Conservation (phyloP, 1,140 invertebrate genomes). For the Drosophila guanche region DNA sequence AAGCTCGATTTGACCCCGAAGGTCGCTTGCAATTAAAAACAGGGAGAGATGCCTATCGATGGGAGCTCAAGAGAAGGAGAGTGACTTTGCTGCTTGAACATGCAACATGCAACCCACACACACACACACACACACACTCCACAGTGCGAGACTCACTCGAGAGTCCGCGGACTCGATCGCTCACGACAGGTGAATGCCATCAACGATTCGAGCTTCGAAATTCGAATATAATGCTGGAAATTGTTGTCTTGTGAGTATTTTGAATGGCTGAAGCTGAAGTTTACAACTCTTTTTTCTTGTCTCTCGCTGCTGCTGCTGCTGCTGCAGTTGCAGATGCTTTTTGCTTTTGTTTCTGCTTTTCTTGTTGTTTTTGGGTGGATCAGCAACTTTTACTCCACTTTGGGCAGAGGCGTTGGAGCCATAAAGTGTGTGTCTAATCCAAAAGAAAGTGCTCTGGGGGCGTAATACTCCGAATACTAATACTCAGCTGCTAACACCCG, state of each 20-base stretch:
- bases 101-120: slow-evolving; percentile 46
- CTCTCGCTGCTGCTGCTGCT: too few relatives aligned
- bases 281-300: slow-evolving; percentile 7
- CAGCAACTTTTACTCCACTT: slow-evolving; percentile 54
- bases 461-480: background rate
- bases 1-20: slow-evolving; percentile 43
- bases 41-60: background rate
- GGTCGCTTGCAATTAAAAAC: slow-evolving; percentile 41
- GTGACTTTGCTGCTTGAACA: slow-evolving; percentile 28
- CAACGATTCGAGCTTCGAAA: slow-evolving; percentile 32
- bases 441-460: slow-evolving; percentile 53
- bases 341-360: slow-evolving; percentile 13
- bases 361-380: slow-evolving; percentile 39
- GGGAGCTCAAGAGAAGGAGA: background rate
- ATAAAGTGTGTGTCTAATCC: slow-evolving; percentile 24
- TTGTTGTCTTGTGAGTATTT: slow-evolving; percentile 25
- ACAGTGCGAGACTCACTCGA: too few relatives aligned
- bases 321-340: background rate
- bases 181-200: slow-evolving; percentile 61
- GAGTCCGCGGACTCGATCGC: slow-evolving; percentile 5
- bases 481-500: background rate
- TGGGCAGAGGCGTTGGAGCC: slow-evolving; percentile 19
- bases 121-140: background rate
- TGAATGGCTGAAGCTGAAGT: slow-evolving; percentile 26
- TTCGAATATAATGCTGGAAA: slow-evolving; percentile 33